These are phyloP conservation scores for Hemicrepidius hirtus DNA, from an alignment of 2,888 invertebrate species.

Conservation along the genomic window DNA sequence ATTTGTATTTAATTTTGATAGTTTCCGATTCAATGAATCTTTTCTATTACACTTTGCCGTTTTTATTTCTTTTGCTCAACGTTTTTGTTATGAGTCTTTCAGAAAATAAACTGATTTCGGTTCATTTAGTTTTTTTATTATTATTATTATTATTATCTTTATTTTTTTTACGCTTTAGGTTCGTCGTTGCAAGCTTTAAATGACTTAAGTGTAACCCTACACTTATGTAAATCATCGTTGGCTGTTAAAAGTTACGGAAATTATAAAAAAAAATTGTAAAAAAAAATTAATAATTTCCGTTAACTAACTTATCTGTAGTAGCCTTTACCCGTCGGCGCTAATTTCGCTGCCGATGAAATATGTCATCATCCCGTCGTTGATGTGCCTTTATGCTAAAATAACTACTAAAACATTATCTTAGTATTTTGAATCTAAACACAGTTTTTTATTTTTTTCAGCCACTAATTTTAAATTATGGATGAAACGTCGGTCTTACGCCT, in stretches of 20 bases:
- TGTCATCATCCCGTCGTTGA: slow-evolving; percentile 44
- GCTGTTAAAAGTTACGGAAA: slow-evolving; percentile 43
- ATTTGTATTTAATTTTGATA: slow-evolving; percentile 65
- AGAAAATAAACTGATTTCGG: slow-evolving; percentile 58
- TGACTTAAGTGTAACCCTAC: slow-evolving; percentile 30
- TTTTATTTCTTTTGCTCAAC: slow-evolving; percentile 55
- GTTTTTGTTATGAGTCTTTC: slow-evolving; percentile 56
- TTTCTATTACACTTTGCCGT: slow-evolving; percentile 64
- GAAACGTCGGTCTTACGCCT: too few relatives aligned
- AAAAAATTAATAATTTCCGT: slow-evolving; percentile 26
- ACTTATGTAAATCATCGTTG: slow-evolving; percentile 46
- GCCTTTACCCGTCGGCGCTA: slow-evolving; percentile 32
- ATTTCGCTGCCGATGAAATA: slow-evolving; percentile 18
- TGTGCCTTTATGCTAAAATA: slow-evolving; percentile 44
- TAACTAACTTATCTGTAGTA: slow-evolving; percentile 32
- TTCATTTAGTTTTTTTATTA: slow-evolving; percentile 50
- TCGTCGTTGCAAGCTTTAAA: slow-evolving; percentile 21
- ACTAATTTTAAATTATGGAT: neutral
- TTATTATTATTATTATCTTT: slow-evolving; percentile 37
- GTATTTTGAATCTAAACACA: slow-evolving; percentile 8
- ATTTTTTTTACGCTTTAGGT: neutral
- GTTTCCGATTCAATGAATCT: slow-evolving; percentile 57
- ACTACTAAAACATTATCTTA: slow-evolving; percentile 7
- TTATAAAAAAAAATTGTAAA: slow-evolving; percentile 15
- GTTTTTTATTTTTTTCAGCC: neutral